phyloP scores from a whole-genome alignment of 2,113 vertebrate species.

The Myrmophylax atrothorax region DNA sequence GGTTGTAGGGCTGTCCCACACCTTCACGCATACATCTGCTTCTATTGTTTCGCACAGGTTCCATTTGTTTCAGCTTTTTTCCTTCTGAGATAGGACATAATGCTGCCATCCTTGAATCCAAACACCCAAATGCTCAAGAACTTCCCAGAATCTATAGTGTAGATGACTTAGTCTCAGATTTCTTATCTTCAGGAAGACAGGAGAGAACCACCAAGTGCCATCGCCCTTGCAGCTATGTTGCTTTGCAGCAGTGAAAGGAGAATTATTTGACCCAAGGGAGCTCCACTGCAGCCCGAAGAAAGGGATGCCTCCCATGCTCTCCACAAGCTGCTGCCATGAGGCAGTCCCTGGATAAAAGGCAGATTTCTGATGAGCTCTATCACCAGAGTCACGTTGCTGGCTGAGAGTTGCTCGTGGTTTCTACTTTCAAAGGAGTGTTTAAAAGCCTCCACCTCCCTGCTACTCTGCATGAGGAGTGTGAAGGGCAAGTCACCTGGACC shows the following conservation, averaged over 20 bases:
- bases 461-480: fast-evolving
- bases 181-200: not conserved
- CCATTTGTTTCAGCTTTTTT: not conserved
- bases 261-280: not conserved
- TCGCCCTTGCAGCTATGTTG: not conserved
- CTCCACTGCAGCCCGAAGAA: fast-evolving
- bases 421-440: not conserved
- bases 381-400: not conserved
- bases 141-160: not conserved
- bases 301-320: not conserved
- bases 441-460: not conserved
- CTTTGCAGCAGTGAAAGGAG: not conserved
- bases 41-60: not conserved
- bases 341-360: not conserved
- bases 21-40: not conserved
- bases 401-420: fast-evolving
- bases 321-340: not conserved
- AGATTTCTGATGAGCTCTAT: not conserved
- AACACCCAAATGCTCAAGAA: not conserved
- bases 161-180: not conserved
- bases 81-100: not conserved
- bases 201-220: not conserved
- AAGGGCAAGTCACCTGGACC: not conserved
- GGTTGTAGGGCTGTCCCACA: not conserved
- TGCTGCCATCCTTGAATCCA: not conserved